Evolutionary conservation across 2,113 vertebrate species (phyloP), one percentile per base, ranked within the genome.

Genomic region (Poeciliopsis occidentalis): DNA sequence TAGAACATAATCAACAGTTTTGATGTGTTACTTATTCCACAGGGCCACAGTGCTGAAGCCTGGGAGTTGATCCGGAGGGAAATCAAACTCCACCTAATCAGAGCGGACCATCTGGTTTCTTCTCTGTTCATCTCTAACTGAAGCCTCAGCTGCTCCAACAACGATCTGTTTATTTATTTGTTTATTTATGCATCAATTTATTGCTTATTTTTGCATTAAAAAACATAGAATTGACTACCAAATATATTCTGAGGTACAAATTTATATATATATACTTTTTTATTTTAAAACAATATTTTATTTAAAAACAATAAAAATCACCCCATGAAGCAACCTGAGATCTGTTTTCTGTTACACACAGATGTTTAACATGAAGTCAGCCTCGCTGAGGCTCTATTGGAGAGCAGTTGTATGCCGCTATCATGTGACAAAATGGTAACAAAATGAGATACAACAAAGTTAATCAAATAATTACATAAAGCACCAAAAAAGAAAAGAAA

Each of bases 21-120:
- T 11, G 4, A 24, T n/a, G 2, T 57, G 1, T 57, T 57, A n/a
- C 8, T 22, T 10, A 19, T 10, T 24, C 51, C 7, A 24, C 3
- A 94, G 92, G 68, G 37, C 11, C 68, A 86, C 70, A 87, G 87
- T 31, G 74, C 75, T 62, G 70, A 83, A 68, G 78, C 85, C 67
- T 94, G 92, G 93, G 91, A 93, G 80, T 47, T 90, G 79, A 81
- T 93, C 90, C 65, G 91, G 66, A 75, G 12, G 22, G 69, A 92
- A 66, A 69, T 89, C 12, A 30, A 32, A 47, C 37, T 1, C 24
- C 81, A 92, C n/a, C 78, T 94, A 8, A 64, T 34, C 13, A 81
- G 71, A 78, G 63, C 69, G 26, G 74, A 89, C 30, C 72, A 11
- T 69, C 87, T 88, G 85, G 39, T 62, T 65, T 60, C 65, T 29